Conservation (phyloP, 2,888 invertebrate species). For the Acanthococcus lagerstroemiae region DNA sequence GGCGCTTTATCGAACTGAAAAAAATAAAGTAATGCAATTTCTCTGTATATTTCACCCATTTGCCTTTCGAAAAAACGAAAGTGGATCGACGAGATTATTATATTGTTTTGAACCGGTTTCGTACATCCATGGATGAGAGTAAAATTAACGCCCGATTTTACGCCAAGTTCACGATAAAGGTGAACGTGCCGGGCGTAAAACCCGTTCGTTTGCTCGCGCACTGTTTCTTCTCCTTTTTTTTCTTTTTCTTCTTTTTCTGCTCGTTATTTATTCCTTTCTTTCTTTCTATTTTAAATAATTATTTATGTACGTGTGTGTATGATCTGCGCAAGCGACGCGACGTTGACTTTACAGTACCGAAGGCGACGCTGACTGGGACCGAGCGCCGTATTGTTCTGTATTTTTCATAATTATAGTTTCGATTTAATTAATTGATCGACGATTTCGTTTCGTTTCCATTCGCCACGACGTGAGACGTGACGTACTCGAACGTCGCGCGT, state of each 20-base stretch:
- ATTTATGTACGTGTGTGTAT: background rate
- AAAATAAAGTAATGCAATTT: conserved; percentile 21
- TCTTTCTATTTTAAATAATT: background rate
- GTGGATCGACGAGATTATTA: conserved; percentile 19
- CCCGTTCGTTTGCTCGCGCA: background rate
- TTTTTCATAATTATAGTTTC: too few relatives aligned
- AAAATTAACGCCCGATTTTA: conserved; percentile 12
- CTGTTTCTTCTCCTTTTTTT: background rate
- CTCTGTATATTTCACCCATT: conserved; percentile 17
- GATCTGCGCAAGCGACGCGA: too few relatives aligned
- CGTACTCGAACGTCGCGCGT: too few relatives aligned
- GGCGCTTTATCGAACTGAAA: too few relatives aligned
- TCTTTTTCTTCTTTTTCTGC: background rate
- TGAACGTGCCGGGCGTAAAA: background rate
- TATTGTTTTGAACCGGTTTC: conserved; percentile 27
- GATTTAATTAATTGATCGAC: too few relatives aligned
- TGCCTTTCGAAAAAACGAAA: conserved; percentile 27
- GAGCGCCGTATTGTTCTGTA: too few relatives aligned
- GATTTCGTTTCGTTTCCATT: too few relatives aligned
- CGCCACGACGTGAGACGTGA: too few relatives aligned
- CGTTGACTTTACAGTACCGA: too few relatives aligned
- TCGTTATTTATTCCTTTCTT: background rate
- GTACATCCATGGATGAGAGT: conserved; percentile 14
- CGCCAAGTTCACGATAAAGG: conserved; percentile 24
- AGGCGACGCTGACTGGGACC: too few relatives aligned